A percentile compares a stretch with the other conserved stretches of the same genome.
These are phyloP conservation scores for Calliopum simillimum DNA, from an alignment of 2,888 invertebrate genomes.

Conservation along the genomic window DNA sequence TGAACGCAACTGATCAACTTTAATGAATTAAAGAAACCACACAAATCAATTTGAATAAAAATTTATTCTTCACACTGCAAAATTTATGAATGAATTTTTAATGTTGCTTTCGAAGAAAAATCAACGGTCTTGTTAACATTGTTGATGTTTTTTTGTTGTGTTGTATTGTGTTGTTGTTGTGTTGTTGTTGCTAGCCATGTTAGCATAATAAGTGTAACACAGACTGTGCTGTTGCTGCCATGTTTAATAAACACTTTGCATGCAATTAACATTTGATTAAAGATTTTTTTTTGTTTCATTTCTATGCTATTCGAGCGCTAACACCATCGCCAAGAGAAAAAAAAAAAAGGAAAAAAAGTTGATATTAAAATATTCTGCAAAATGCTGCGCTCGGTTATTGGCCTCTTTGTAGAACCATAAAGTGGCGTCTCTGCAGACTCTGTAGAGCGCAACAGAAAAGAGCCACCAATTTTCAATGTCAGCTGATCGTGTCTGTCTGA, in stretches of 20 bases:
- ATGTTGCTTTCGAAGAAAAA: not conserved
- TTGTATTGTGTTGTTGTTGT: constrained; percentile 13
- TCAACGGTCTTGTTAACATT: not conserved
- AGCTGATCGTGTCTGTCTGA: constrained; percentile 36
- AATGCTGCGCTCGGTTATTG: constrained; percentile 26
- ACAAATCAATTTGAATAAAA: too few relatives aligned
- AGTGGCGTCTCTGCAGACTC: not conserved
- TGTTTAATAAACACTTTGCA: constrained; percentile 63
- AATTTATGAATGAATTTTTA: constrained; percentile 48
- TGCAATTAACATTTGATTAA: constrained; percentile 59
- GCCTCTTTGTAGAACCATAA: constrained; percentile 16
- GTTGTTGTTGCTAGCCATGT: not conserved
- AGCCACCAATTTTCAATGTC: constrained; percentile 26
- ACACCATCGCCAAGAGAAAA: too few relatives aligned
- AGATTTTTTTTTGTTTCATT: constrained; percentile 36
- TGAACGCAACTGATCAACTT: too few relatives aligned
- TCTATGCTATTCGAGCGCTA: not conserved
- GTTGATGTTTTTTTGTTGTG: not conserved
- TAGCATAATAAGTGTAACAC: constrained; percentile 46
- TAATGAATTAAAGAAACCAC: too few relatives aligned
- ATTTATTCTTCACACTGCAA: not conserved
- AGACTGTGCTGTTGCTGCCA: constrained; percentile 44
- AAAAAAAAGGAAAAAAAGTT: too few relatives aligned
- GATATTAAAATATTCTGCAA: too few relatives aligned
- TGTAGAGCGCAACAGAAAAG: not conserved